These are phyloP conservation scores for Alaudala cheleensis DNA, from an alignment of 2,113 vertebrate genomes.

Conservation along the genomic window DNA sequence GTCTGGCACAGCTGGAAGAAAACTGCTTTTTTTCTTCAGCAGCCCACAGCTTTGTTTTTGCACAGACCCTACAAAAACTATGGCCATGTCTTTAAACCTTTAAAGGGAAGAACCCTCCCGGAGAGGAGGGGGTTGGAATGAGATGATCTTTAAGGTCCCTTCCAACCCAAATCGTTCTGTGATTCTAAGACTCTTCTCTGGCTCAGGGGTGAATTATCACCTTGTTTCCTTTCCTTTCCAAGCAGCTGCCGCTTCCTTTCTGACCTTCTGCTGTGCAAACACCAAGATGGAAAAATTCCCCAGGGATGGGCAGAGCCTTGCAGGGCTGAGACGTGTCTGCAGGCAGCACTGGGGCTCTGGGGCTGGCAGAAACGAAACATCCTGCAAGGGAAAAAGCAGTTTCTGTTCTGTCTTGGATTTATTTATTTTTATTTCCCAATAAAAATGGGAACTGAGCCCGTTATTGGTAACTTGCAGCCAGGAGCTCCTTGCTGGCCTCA, in stretches of 20 bases:
- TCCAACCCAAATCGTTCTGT: not conserved
- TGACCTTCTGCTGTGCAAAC: not conserved
- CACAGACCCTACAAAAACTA: not conserved
- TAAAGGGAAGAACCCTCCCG: not conserved
- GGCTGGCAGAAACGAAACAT: not conserved
- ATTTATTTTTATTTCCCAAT: not conserved
- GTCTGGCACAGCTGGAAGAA: constrained; percentile 36
- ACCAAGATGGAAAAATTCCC: not conserved
- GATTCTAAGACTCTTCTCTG: not conserved
- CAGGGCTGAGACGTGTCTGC: not conserved
- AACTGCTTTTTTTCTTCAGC: not conserved
- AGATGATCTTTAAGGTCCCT: not conserved
- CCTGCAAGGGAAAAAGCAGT: not conserved
- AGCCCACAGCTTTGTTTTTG: not conserved
- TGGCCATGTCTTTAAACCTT: not conserved
- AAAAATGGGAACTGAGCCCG: not conserved
- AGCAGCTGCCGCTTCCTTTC: not conserved
- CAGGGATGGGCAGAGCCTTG: not conserved
- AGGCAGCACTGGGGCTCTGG: not conserved
- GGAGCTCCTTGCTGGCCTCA: accelerated
- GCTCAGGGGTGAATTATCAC: not conserved
- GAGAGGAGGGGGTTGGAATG: not conserved
- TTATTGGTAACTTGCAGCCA: not conserved
- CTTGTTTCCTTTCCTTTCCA: not conserved
- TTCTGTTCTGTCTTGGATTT: constrained; percentile 10